Evolutionary conservation across 1,140 invertebrate genomes (phyloP).

Genomic region (Drosophila watanabei): DNA sequence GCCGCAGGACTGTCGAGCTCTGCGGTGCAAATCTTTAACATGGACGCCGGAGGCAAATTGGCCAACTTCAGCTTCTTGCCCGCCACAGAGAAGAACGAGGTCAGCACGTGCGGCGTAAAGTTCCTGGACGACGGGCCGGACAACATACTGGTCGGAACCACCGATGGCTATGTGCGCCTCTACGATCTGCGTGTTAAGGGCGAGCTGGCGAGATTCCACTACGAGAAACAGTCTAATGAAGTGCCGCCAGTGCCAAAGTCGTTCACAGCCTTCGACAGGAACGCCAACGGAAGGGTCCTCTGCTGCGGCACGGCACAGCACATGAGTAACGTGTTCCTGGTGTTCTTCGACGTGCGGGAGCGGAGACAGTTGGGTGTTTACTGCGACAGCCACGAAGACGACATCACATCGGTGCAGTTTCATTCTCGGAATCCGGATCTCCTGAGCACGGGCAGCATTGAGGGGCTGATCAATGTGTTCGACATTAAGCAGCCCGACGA

Average conservation of each 20-base stretch:
- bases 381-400: slow-evolving; percentile 94
- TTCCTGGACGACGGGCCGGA: slow-evolving; percentile 69
- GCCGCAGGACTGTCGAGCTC: slow-evolving; percentile 69
- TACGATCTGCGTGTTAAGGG: slow-evolving; percentile 67
- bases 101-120: slow-evolving; percentile 62
- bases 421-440: slow-evolving; percentile 90
- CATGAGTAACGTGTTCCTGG: slow-evolving; percentile 90
- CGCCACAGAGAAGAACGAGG: neutral
- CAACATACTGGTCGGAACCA: slow-evolving; percentile 64
- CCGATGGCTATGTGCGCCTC: slow-evolving; percentile 67
- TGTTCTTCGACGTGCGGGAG: slow-evolving; percentile 93
- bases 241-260: slow-evolving; percentile 86
- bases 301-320: slow-evolving; percentile 92
- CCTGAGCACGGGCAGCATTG: slow-evolving; percentile 91
- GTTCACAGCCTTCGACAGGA: slow-evolving; percentile 92
- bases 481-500: slow-evolving; percentile 91
- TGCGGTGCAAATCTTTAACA: slow-evolving; percentile 65
- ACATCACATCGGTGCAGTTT: slow-evolving; percentile 93
- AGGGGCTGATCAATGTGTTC: slow-evolving; percentile 95
- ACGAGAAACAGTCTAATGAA: slow-evolving; percentile 75
- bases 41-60: slow-evolving; percentile 38
- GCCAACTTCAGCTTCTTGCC: slow-evolving; percentile 26
- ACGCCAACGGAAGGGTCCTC: slow-evolving; percentile 90
- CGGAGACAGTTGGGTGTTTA: slow-evolving; percentile 92
- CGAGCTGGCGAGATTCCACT: slow-evolving; percentile 59